A percentile compares a stretch with the other conserved stretches of the same genome.
phyloP scores from a whole-genome alignment of 2,797 vertebrate species.

The Coendou prehensilis region DNA sequence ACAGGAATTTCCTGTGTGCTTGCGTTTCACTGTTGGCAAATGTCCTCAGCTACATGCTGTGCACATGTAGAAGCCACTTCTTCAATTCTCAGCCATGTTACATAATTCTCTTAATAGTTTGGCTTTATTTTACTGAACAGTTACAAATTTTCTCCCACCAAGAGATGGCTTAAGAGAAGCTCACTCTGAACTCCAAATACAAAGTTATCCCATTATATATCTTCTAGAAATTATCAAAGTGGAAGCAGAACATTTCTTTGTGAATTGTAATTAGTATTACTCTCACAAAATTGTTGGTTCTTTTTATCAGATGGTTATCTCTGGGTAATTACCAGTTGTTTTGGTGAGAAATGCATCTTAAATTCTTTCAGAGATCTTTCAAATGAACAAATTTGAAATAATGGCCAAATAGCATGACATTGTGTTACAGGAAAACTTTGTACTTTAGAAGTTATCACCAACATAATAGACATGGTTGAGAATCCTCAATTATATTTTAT shows the following conservation, averaged over 20 bases:
- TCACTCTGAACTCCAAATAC: not conserved
- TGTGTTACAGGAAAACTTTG: not conserved
- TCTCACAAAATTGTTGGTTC: not conserved
- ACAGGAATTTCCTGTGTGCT: not conserved
- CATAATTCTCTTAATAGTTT: not conserved
- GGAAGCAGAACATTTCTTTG: not conserved
- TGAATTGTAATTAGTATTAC: not conserved
- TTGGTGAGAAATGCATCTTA: not conserved
- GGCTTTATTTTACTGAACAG: not conserved
- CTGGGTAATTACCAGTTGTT: not conserved
- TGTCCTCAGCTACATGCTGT: not conserved
- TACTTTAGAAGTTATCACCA: not conserved
- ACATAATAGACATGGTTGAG: not conserved
- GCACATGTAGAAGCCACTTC: not conserved
- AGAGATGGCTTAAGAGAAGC: not conserved
- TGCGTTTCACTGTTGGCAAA: not conserved
- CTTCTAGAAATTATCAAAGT: not conserved
- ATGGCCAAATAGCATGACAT: not conserved
- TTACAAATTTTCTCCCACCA: not conserved
- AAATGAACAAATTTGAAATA: not conserved
- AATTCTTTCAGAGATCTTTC: slow-evolving; percentile 6
- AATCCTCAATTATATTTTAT: not conserved
- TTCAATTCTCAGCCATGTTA: not conserved
- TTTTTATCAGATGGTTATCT: not conserved
- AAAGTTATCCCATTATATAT: not conserved